Evolutionary conservation across 1,140 invertebrate species (phyloP).

Genomic region (Pogonognathellus flavescens): DNA sequence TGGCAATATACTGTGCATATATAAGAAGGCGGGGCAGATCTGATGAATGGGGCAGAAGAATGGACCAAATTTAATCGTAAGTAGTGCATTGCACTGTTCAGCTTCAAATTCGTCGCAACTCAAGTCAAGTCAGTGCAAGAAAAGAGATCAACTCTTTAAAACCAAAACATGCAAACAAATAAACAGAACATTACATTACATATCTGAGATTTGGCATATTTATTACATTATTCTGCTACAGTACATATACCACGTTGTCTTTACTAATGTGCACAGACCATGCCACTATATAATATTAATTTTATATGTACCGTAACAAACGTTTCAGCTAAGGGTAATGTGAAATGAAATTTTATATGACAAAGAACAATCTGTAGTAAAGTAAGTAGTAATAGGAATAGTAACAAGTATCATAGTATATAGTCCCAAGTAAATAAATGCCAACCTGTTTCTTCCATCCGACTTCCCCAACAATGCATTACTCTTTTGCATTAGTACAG

Average conservation of each 20-base stretch:
- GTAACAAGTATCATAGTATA: too few relatives aligned
- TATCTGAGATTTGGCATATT: constrained; percentile 43
- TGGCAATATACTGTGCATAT: constrained; percentile 1
- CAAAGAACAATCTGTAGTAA: too few relatives aligned
- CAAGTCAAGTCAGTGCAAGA: constrained; percentile 5
- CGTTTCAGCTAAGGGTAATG: too few relatives aligned
- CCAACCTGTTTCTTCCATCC: constrained; percentile 7
- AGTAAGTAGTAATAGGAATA: too few relatives aligned
- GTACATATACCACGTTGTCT: background rate
- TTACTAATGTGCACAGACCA: background rate
- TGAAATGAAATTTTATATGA: too few relatives aligned
- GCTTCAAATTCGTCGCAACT: constrained; percentile 25
- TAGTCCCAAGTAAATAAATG: background rate
- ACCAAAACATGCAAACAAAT: constrained; percentile 37
- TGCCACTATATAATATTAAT: too few relatives aligned
- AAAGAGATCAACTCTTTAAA: constrained; percentile 45
- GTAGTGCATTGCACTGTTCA: constrained; percentile 33
- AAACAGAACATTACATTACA: constrained; percentile 26
- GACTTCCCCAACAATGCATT: constrained; percentile 32
- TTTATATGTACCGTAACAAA: too few relatives aligned
- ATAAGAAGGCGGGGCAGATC: constrained; percentile 13
- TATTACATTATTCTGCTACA: constrained; percentile 4
- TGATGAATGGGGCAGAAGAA: constrained; percentile 34
- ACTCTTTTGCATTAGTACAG: too few relatives aligned
- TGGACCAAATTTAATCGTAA: constrained; percentile 26